phyloP scores from a whole-genome alignment of 53 echinoderm and acorn worm genomes.

The Crossaster papposus region DNA sequence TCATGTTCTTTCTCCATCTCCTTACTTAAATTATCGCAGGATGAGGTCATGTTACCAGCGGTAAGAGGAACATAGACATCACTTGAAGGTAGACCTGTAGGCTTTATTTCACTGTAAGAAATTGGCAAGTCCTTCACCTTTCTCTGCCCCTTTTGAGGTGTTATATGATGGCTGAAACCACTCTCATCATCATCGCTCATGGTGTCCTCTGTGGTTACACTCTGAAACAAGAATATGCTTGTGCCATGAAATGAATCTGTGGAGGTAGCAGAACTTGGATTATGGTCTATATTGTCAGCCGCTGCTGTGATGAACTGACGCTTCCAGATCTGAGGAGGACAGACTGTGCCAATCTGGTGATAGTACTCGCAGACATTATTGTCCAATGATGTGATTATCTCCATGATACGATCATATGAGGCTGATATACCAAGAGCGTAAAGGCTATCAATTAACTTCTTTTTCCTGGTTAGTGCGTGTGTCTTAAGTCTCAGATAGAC shows the following conservation, averaged over 20 bases:
- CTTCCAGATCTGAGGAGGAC: slow-evolving; percentile 48
- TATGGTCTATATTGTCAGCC: slow-evolving; percentile 66
- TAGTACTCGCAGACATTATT: slow-evolving; percentile 28
- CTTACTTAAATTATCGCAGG: neutral
- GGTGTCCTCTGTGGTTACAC: too few species aligned
- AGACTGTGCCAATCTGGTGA: slow-evolving; percentile 43
- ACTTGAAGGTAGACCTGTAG: slow-evolving; percentile 24
- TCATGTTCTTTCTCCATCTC: slow-evolving; percentile 15
- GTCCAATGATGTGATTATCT: too few species aligned
- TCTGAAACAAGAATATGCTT: slow-evolving; percentile 40
- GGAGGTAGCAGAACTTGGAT: slow-evolving; percentile 51
- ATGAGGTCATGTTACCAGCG: neutral
- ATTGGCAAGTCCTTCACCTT: slow-evolving; percentile 21
- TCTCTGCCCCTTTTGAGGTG: neutral
- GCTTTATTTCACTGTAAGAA: neutral
- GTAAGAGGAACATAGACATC: slow-evolving; percentile 39
- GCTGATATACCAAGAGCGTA: too few species aligned
- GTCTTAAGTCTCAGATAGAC: slow-evolving; percentile 45
- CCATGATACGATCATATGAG: too few species aligned
- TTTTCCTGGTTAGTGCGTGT: slow-evolving; percentile 49
- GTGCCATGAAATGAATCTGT: slow-evolving; percentile 67
- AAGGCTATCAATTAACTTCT: slow-evolving; percentile 49
- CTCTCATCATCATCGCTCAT: too few species aligned
- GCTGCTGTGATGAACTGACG: slow-evolving; percentile 50
- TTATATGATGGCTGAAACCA: too few species aligned